Conservation (phyloP, 2,888 invertebrate genomes). For the Empis stercorea region DNA sequence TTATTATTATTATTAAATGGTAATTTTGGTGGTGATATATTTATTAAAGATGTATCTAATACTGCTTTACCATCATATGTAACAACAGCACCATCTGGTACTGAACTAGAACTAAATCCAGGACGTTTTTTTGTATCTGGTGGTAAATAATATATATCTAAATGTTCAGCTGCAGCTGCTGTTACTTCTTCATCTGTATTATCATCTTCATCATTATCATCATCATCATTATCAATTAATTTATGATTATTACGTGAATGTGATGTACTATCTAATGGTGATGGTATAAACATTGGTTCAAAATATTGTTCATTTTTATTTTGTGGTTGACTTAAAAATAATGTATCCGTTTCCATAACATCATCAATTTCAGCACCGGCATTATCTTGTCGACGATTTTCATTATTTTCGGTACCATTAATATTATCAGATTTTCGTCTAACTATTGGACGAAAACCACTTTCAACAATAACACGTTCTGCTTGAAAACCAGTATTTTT, state of each 20-base stretch:
- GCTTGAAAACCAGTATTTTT: constrained; percentile 69
- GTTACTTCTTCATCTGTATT: constrained; percentile 15
- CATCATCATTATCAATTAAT: constrained; percentile 21
- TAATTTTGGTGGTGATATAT: constrained; percentile 37
- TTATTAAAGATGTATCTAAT: constrained; percentile 48
- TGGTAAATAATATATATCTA: constrained; percentile 61
- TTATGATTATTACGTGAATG: constrained; percentile 23
- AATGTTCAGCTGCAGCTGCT: constrained; percentile 55
- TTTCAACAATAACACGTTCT: constrained; percentile 66
- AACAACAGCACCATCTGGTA: constrained; percentile 48
- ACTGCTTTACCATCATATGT: constrained; percentile 66
- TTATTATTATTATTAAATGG: constrained; percentile 21
- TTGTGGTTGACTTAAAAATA: constrained; percentile 35
- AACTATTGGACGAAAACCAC: constrained; percentile 67
- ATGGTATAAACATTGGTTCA: constrained; percentile 71
- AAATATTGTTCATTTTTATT: constrained; percentile 49
- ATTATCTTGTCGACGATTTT: constrained; percentile 31
- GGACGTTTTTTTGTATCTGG: constrained; percentile 42
- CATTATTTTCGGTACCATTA: constrained; percentile 37
- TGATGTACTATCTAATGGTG: constrained; percentile 55
- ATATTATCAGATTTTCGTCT: constrained; percentile 34
- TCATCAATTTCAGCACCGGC: constrained; percentile 31
- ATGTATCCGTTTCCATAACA: constrained; percentile 32
- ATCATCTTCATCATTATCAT: constrained; percentile 13
- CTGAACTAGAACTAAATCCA: constrained; percentile 16